Evolutionary conservation across 2,113 vertebrate species (phyloP).

Genomic region (cattle (Bos taurus)): DNA sequence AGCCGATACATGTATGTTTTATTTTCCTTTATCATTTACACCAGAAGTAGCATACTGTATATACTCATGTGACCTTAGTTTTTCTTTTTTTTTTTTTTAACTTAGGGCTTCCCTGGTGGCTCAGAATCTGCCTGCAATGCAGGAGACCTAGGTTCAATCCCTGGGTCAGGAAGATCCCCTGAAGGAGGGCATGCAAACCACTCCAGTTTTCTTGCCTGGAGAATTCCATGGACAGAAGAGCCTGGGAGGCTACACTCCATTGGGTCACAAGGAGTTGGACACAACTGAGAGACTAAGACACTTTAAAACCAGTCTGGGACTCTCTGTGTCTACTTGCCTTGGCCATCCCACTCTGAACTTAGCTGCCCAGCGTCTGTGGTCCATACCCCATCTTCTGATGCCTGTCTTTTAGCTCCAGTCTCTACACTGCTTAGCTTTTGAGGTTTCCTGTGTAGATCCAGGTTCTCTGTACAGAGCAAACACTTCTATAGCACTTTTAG

Average conservation of each 20-base stretch:
- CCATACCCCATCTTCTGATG: not conserved
- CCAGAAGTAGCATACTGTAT: not conserved
- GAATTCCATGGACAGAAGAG: not conserved
- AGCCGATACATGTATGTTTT: not conserved
- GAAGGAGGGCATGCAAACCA: not conserved
- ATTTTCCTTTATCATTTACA: not conserved
- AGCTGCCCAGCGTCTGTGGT: not conserved
- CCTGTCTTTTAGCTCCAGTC: not conserved
- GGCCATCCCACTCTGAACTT: not conserved
- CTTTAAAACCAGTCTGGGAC: not conserved
- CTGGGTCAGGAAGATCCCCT: not conserved
- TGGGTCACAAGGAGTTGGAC: not conserved
- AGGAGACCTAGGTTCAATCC: too few relatives aligned
- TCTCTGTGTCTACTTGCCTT: not conserved
- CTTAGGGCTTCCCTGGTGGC: too few relatives aligned
- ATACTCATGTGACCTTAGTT: not conserved
- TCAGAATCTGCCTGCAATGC: too few relatives aligned
- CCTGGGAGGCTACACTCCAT: not conserved
- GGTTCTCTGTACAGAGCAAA: not conserved
- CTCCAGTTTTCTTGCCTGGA: not conserved
- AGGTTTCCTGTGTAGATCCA: not conserved
- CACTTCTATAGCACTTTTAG: not conserved
- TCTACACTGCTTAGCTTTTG: not conserved
- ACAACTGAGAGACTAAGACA: not conserved
- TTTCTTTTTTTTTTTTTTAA: not conserved